Evolutionary conservation across 2,113 vertebrate species (phyloP).

Genomic region (Chauna torquata): DNA sequence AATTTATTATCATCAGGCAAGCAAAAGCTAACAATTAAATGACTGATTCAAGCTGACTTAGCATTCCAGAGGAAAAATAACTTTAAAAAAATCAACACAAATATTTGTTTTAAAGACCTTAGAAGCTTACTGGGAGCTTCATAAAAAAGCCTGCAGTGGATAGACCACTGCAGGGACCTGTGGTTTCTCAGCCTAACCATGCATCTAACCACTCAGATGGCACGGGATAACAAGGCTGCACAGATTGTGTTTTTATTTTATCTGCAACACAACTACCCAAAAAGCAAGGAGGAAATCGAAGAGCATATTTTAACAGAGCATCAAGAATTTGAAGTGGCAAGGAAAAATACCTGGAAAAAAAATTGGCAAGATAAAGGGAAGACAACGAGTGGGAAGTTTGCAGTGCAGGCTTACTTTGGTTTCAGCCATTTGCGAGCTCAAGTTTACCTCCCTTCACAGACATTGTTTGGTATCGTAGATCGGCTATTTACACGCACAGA

Average conservation of each 20-base stretch:
- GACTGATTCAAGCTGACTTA: neutral
- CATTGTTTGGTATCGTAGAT: neutral
- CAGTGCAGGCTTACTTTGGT: neutral
- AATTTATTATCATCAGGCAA: neutral
- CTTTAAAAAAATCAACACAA: neutral
- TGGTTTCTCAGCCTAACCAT: neutral
- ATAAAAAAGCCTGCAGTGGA: neutral
- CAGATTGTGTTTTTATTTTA: neutral
- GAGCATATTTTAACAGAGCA: neutral
- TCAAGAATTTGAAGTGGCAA: neutral
- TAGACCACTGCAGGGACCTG: neutral
- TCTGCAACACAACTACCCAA: neutral
- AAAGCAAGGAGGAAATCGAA: neutral
- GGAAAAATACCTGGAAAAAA: neutral
- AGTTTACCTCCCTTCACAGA: neutral
- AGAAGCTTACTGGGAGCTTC: neutral
- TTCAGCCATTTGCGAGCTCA: neutral
- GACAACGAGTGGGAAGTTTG: neutral
- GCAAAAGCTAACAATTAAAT: neutral
- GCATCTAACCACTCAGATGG: fast-evolving
- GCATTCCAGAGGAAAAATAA: neutral
- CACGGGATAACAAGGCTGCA: neutral
- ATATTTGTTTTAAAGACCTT: neutral
- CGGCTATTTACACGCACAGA: neutral
- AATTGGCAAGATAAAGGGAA: neutral